A percentile compares a stretch with the other conserved stretches of the same genome.
Conservation (phyloP, 2,797 vertebrate species). For the Notolepis coatsorum region DNA sequence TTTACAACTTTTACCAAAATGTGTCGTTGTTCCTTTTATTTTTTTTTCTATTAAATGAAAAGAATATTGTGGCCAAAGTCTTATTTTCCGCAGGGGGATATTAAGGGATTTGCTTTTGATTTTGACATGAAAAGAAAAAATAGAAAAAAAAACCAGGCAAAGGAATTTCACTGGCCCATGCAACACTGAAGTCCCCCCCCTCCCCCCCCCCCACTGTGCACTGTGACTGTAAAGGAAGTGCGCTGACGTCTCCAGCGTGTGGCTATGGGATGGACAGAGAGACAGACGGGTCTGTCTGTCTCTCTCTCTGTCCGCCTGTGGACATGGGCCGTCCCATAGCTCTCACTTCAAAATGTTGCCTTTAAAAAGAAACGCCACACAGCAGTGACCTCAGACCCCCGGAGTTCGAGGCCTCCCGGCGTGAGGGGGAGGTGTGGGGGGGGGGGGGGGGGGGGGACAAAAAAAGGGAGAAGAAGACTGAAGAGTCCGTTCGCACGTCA, state of each 20-base stretch:
- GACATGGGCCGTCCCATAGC: constrained; percentile 53
- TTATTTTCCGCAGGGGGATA: constrained; percentile 78
- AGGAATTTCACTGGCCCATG: constrained; percentile 13
- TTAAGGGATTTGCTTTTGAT: constrained; percentile 67
- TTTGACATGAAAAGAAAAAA: constrained; percentile 53
- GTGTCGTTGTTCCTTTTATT: constrained; percentile 10
- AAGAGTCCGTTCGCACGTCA: constrained; percentile 71
- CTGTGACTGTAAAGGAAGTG: constrained; percentile 85
- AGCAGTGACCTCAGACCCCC: constrained; percentile 77
- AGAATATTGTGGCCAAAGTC: constrained; percentile 72
- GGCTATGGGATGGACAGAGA: constrained; percentile 64
- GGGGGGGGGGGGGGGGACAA: too few relatives aligned
- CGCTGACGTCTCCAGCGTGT: constrained; percentile 73
- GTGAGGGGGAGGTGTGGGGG: too few relatives aligned
- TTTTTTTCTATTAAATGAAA: constrained; percentile 57
- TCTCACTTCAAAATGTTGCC: constrained; percentile 86
- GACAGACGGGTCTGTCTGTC: constrained; percentile 40
- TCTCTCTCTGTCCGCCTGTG: constrained; percentile 28
- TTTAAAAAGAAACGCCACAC: constrained; percentile 76
- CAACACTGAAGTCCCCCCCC: constrained; percentile 51
- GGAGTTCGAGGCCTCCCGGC: constrained; percentile 48
- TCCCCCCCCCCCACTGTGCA: constrained; percentile 77
- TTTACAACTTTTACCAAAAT: neutral
- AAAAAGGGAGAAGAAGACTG: constrained; percentile 37
- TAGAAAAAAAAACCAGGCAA: constrained; percentile 43